phyloP scores from a whole-genome alignment of 2,797 vertebrate genomes.

The Bradypus variegatus region DNA sequence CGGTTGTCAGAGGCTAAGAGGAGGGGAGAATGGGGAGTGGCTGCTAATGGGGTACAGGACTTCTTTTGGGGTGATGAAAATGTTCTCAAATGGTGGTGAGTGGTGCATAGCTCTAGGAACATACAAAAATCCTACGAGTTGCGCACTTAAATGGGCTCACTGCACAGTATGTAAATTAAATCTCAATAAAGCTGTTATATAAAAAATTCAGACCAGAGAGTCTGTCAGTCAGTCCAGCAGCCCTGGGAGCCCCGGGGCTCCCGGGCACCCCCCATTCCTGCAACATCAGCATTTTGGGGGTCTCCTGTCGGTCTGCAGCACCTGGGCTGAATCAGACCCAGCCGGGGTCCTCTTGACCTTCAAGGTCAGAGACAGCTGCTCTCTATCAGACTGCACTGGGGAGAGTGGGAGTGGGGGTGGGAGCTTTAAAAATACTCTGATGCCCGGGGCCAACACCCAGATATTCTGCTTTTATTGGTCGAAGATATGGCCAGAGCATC shows the following conservation, averaged over 20 bases:
- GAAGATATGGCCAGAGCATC: not conserved
- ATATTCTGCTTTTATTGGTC: not conserved
- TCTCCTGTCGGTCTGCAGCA: not conserved
- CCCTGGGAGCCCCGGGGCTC: not conserved
- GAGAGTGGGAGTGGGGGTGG: not conserved
- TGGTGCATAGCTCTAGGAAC: not conserved
- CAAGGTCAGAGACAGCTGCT: fast-evolving
- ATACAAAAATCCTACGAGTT: not conserved
- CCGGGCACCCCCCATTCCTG: too few species aligned
- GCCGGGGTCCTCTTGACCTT: too few species aligned
- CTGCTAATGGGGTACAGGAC: not conserved
- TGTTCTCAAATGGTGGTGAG: not conserved
- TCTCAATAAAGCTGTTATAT: not conserved
- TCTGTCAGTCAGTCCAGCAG: too few species aligned
- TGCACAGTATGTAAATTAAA: not conserved
- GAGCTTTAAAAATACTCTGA: not conserved
- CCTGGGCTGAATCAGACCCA: not conserved
- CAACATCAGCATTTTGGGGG: not conserved
- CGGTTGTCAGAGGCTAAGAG: not conserved
- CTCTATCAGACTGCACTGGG: not conserved
- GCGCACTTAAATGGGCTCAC: not conserved
- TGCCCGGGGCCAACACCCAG: too few species aligned
- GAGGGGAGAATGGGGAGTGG: fast-evolving
- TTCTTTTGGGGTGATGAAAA: not conserved
- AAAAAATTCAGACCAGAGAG: not conserved